Evolutionary conservation across 2,888 invertebrate species (phyloP), one percentile per base, ranked within the genome.

Genomic region (Altica lythri): DNA sequence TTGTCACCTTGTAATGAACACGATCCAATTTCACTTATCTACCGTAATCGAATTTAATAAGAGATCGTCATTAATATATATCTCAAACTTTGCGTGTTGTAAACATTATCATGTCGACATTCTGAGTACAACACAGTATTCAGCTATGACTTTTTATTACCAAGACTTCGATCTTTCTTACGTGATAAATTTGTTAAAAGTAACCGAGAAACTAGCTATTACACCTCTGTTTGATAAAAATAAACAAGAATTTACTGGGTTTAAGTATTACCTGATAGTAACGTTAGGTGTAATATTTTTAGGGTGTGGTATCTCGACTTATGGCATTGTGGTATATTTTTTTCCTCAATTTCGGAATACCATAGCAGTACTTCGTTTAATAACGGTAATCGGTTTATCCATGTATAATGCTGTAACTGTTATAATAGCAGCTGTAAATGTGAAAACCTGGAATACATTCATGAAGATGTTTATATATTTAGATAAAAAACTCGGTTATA

Each of bases 391-490:
- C 13, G 17, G 42, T 2, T 25, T 43, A 3, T 32, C 45, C 12
- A 4, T 55, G 4, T 18, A 50, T 10, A 57, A 38, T 19, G 22
- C 51, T 3, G 32, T 57, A 27, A 51, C 60, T 8, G 32, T 60
- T 8, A 9, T 53, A 4, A 55, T 60, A 12, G 44, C 55, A 10
- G 29, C 46, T 13, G 44, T 57, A 12, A 60, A 57, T 25, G 43
- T 14, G 9, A 35, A 53, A 1, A 57, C 50, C 2, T 60, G 60
- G 60, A 55, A 53, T 14, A 53, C 25, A 5, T 60, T 60, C 43
- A n/a, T 60, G 9, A 46, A 53, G 9, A 22, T 55, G 5, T 51
- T 60, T n/a, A 38, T 14, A 13, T 44, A 45, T 30, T 49, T 57
- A 4, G 60, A 60, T 13, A 22, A 45, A 16, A 60, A 55, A 27